A percentile compares a stretch with the other conserved stretches of the same genome.
phyloP scores from a whole-genome alignment of 2,113 vertebrate genomes.

The Paradoxurus hermaphroditus region DNA sequence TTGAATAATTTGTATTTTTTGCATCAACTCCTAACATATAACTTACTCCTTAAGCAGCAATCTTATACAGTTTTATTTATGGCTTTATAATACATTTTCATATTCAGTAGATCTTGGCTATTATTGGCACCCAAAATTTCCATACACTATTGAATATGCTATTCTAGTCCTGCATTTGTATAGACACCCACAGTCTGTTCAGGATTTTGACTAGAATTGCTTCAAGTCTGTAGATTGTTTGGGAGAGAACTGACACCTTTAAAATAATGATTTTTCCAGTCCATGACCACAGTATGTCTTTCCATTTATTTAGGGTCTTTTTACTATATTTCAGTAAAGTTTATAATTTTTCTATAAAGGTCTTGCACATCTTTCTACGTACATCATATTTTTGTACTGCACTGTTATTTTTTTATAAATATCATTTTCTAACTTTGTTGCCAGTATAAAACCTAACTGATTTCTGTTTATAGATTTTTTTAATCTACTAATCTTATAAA shows the following conservation, averaged over 20 bases:
- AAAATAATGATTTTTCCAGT: not conserved
- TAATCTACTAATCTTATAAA: not conserved
- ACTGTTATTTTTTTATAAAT: not conserved
- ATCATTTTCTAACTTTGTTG: not conserved
- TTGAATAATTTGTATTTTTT: constrained; percentile 12
- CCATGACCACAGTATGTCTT: not conserved
- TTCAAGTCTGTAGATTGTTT: not conserved
- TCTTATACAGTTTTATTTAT: not conserved
- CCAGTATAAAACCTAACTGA: not conserved
- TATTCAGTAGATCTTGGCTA: not conserved
- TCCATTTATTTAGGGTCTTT: not conserved
- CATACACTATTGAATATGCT: not conserved
- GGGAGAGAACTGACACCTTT: not conserved
- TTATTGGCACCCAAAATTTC: not conserved
- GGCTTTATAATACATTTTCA: constrained; percentile 8
- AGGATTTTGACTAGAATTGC: not conserved
- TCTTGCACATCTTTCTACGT: not conserved
- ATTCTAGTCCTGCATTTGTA: not conserved
- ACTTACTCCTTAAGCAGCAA: constrained; percentile 35
- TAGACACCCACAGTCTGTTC: not conserved
- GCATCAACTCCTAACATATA: not conserved
- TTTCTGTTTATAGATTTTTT: not conserved
- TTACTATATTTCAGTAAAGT: not conserved
- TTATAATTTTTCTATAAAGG: not conserved
- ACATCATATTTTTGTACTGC: not conserved